Evolutionary conservation across 2,113 vertebrate species (phyloP).

Genomic region (human (Homo sapiens)): DNA sequence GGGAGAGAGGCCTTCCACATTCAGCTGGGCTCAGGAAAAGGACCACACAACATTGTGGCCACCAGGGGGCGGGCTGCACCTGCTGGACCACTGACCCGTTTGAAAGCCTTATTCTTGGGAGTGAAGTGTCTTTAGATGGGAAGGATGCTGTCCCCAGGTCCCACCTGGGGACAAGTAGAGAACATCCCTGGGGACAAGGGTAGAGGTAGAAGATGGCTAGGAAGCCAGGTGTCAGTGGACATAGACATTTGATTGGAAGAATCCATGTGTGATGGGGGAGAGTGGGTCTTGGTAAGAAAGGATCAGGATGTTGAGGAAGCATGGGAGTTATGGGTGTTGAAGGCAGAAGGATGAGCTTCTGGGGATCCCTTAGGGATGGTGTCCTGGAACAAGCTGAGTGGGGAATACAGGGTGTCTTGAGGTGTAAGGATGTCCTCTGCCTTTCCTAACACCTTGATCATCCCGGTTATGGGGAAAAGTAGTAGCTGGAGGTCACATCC

Average conservation of each 20-base stretch:
- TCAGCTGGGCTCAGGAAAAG: neutral
- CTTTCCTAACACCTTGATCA: neutral
- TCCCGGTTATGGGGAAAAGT: neutral
- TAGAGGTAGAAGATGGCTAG: neutral
- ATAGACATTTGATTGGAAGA: neutral
- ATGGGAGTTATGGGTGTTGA: neutral
- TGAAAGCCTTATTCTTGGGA: neutral
- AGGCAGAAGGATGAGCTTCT: neutral
- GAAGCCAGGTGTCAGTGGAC: neutral
- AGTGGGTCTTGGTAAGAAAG: neutral
- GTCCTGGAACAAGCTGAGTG: neutral
- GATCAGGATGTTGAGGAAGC: neutral
- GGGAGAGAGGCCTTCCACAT: neutral
- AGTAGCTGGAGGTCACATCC: neutral
- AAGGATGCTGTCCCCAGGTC: neutral
- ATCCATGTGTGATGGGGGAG: neutral
- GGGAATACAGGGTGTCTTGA: neutral
- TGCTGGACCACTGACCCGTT: neutral
- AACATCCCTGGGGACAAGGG: neutral
- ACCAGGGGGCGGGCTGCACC: slow-evolving; percentile 63
- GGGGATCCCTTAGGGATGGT: neutral
- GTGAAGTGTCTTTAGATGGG: neutral
- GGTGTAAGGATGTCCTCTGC: neutral
- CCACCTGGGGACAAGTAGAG: neutral
- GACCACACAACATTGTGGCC: neutral